These are phyloP conservation scores for Noctua comes DNA, from an alignment of 2,888 invertebrate species.

Conservation along the genomic window DNA sequence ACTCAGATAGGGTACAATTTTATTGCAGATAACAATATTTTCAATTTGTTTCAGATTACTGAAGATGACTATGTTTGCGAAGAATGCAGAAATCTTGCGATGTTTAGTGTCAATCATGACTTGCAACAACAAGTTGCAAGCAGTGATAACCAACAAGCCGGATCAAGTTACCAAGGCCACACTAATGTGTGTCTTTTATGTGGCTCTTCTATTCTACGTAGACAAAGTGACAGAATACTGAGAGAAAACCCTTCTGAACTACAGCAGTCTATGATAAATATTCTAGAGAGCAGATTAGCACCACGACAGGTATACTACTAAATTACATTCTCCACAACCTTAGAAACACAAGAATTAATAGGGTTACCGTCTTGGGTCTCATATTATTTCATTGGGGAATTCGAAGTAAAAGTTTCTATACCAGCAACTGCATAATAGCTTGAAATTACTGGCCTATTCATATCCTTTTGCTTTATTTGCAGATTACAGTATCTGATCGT, in stretches of 20 bases:
- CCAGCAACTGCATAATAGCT: not conserved
- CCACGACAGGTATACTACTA: constrained; percentile 10
- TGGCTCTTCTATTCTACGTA: constrained; percentile 8
- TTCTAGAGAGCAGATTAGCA: constrained; percentile 3
- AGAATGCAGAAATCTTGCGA: constrained; percentile 5
- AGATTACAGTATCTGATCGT: constrained; percentile 10
- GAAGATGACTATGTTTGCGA: constrained; percentile 10
- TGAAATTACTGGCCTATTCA: not conserved
- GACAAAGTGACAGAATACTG: constrained; percentile 14
- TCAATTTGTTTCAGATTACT: constrained; percentile 6
- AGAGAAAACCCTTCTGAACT: not conserved
- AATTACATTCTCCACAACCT: not conserved
- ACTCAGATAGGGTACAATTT: not conserved
- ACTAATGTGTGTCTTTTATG: constrained; percentile 8
- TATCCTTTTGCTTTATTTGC: not conserved
- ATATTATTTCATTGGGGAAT: not conserved
- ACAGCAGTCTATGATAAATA: constrained; percentile 13
- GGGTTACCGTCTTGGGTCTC: not conserved
- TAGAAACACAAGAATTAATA: not conserved
- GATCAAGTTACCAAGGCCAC: too few species aligned
- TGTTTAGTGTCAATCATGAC: not conserved
- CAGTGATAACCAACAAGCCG: not conserved
- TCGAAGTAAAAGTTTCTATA: constrained; percentile 2
- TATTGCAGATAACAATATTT: not conserved
- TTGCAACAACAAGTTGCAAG: not conserved